Base-by-base conservation (phyloP, 2,113 vertebrate genomes). In the Anarhynchus alexandrinus region DNA sequence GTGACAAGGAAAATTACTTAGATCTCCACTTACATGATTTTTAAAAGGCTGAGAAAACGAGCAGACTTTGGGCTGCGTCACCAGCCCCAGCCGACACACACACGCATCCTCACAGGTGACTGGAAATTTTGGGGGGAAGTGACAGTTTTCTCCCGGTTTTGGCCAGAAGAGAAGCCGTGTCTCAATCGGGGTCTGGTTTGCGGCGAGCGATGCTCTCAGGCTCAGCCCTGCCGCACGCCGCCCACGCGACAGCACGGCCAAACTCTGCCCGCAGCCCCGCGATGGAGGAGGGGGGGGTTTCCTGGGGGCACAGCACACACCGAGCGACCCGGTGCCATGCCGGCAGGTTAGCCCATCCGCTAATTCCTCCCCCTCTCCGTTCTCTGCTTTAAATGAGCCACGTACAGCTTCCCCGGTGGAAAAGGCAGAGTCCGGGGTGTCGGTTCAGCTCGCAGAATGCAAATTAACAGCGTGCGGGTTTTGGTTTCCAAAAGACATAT, bases 1-100 rank as follows among this genome's bases (percentile, higher is more conserved):
- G 40, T 67, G 88, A 91, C 96, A 93, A 79, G 95, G 92, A 77
- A 82, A 96, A 77, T 45, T 9, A 86, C 93, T 92, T 69, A 73
- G 70, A 64, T 83, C 74, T 86, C 27, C 82, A 30, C 40, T 76
- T 55, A 42, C 23, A 14, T 0, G 27, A 10, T 19, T 62, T 72
- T n/a, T 66, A 71, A 82, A 61, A 80, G 79, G 45, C 91, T 88
- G 80, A 62, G 58, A 21, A 55, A 88, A 25, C 0, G 6, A 58
- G 29, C 55, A 6, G 47, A 10, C 76, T 49, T 42, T 4, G 77
- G 71, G 76, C 38, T 32, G 77, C 0, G 0, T 3, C 15, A 3
- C 57, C 59, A 18, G 2, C 12, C 7, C 8, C 43, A 25, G 47
- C 70, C 0, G 57, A 40, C 36, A 34, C 52, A 34, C 52, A 16